A percentile compares a stretch with the other conserved stretches of the same genome.
Evolutionary conservation across 1,140 invertebrate genomes (phyloP).

Genomic region (Rhynchophorus ferrugineus): DNA sequence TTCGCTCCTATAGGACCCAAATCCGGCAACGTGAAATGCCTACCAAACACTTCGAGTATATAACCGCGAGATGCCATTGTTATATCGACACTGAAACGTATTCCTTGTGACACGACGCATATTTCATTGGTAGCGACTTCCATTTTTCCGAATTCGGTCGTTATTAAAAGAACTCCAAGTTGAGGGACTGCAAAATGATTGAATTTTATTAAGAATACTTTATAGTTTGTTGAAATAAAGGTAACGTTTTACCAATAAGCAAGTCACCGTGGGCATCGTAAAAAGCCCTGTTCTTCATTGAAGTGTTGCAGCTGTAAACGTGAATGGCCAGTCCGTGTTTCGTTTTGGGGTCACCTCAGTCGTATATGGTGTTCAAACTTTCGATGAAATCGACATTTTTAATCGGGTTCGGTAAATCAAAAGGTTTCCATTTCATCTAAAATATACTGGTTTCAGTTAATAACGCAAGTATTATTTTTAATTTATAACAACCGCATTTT

Average conservation of each 20-base stretch:
- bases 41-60: constrained; percentile 90
- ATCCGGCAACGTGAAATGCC: constrained; percentile 88
- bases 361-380: constrained; percentile 86
- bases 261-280: constrained; percentile 97
- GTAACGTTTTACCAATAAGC: constrained; percentile 67
- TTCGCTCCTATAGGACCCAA: constrained; percentile 97
- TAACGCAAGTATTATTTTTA: no score
- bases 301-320: constrained; percentile 79
- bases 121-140: constrained; percentile 91
- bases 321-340: constrained; percentile 84
- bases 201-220: not conserved
- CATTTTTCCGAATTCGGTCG: constrained; percentile 91
- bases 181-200: constrained; percentile 75
- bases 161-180: constrained; percentile 73
- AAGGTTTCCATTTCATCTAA: constrained; percentile 86
- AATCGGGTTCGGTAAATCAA: constrained; percentile 63
- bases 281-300: constrained; percentile 81
- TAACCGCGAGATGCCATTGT: constrained; percentile 80
- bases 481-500: no score
- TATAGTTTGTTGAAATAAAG: constrained; percentile 1
- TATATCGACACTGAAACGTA: constrained; percentile 81
- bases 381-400: constrained; percentile 75
- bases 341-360: constrained; percentile 76
- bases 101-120: constrained; percentile 92
- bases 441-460: constrained; percentile 30